A percentile compares a stretch with the other conserved stretches of the same genome.
phyloP scores from a whole-genome alignment of 2,888 invertebrate genomes.

The Mesodorylaimus sp. region DNA sequence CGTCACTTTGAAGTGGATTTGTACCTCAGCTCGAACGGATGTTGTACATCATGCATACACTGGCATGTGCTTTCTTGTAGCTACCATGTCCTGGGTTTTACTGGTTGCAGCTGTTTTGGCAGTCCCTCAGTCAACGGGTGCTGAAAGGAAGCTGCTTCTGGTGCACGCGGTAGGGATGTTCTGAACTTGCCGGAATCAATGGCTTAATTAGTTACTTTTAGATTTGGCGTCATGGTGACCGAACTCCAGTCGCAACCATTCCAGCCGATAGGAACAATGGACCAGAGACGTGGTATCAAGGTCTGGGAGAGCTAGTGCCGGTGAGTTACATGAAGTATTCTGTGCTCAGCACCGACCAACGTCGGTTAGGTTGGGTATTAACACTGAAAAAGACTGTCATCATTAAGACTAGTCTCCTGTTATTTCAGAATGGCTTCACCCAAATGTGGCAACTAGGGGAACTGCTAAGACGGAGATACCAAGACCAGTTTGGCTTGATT shows the following conservation, averaged over 20 bases:
- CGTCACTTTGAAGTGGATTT: too few species aligned
- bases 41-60: too few species aligned
- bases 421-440: background rate
- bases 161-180: too few species aligned
- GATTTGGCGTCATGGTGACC: constrained; percentile 4
- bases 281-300: background rate
- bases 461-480: background rate
- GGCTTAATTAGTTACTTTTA: background rate
- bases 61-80: too few species aligned
- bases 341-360: background rate
- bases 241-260: background rate
- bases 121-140: too few species aligned
- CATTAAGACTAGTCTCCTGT: background rate
- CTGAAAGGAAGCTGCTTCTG: too few species aligned
- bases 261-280: background rate
- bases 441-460: background rate
- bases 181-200: background rate
- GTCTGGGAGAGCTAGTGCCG: background rate
- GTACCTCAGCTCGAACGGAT: too few species aligned
- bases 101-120: too few species aligned
- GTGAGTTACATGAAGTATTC: too few species aligned
- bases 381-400: background rate
- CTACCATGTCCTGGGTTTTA: too few species aligned
- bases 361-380: background rate
- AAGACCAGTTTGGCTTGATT: background rate